Percentiles rank a stretch among this genome's conserved stretches.
Evolutionary conservation across 2,113 vertebrate genomes (phyloP).

Genomic region (Maccullochella peelii): DNA sequence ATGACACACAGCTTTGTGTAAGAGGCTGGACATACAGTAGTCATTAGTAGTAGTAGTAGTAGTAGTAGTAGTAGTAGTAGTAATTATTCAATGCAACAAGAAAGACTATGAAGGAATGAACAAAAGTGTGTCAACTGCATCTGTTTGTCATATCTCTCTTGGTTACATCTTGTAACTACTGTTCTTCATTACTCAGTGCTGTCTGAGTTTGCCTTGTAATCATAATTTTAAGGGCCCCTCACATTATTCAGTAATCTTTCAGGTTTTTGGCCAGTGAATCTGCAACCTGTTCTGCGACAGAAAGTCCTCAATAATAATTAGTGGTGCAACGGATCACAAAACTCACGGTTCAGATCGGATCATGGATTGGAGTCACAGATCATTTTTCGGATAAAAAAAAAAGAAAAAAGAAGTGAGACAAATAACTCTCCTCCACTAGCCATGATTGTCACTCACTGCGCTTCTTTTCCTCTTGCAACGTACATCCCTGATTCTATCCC

Average conservation of each 20-base stretch:
- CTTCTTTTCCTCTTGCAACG: too few species aligned
- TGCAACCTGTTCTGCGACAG: background rate
- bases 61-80: too few species aligned
- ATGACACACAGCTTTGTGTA: slow-evolving; percentile 16
- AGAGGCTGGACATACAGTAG: background rate
- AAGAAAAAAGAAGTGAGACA: too few species aligned
- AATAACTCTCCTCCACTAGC: too few species aligned
- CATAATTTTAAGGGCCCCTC: background rate
- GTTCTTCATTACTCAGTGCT: background rate
- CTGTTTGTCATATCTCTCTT: background rate
- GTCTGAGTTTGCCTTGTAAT: background rate
- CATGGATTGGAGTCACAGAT: too few species aligned
- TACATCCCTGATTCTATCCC: too few species aligned
- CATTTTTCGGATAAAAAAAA: too few species aligned
- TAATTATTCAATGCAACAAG: background rate
- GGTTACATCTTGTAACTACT: background rate
- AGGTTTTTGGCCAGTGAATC: background rate
- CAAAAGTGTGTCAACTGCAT: background rate
- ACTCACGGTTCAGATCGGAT: too few species aligned
- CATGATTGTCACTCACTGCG: too few species aligned
- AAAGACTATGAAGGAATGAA: background rate
- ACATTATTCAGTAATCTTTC: too few species aligned
- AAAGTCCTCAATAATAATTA: background rate
- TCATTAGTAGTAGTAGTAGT: too few species aligned
- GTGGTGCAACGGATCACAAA: too few species aligned